Conservation (phyloP, 2,888 invertebrate genomes). For the Antheraea yamamai region DNA sequence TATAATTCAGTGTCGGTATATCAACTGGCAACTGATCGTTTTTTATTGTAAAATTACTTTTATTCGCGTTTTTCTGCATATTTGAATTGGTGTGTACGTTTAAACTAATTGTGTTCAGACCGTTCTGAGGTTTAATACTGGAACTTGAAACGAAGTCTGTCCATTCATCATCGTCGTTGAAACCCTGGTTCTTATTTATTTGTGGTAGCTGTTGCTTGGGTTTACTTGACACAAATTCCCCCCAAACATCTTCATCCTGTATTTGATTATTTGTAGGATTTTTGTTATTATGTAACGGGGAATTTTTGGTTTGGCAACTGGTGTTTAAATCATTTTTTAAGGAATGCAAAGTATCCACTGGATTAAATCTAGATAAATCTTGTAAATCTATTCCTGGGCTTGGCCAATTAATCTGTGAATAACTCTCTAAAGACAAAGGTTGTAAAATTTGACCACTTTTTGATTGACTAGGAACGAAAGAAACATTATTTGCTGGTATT, state of each 20-base stretch:
- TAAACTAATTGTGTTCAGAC: constrained; percentile 74
- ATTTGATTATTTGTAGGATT: constrained; percentile 42
- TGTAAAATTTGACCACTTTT: constrained; percentile 73
- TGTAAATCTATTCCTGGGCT: constrained; percentile 82
- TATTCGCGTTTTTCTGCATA: constrained; percentile 56
- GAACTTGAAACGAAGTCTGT: constrained; percentile 77
- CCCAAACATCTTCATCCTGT: constrained; percentile 83
- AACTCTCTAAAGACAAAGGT: constrained; percentile 74
- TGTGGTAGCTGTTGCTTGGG: constrained; percentile 56
- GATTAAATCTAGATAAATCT: constrained; percentile 76
- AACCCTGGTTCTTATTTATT: constrained; percentile 51
- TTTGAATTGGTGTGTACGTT: constrained; percentile 74
- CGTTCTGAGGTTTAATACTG: constrained; percentile 68
- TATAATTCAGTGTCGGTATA: constrained; percentile 73
- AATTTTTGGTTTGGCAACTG: constrained; percentile 59
- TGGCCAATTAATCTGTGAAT: constrained; percentile 84
- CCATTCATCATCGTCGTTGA: constrained; percentile 76
- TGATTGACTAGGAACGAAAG: constrained; percentile 47
- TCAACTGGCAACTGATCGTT: constrained; percentile 60
- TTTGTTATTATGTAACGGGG: constrained; percentile 61
- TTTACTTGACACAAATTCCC: constrained; percentile 82
- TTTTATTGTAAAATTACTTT: constrained; percentile 53
- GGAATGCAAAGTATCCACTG: constrained; percentile 72
- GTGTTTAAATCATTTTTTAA: constrained; percentile 64
- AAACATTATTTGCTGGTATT: constrained; percentile 36